Base-by-base conservation (phyloP, 2,797 vertebrate genomes). In the Sebastes jordani region DNA sequence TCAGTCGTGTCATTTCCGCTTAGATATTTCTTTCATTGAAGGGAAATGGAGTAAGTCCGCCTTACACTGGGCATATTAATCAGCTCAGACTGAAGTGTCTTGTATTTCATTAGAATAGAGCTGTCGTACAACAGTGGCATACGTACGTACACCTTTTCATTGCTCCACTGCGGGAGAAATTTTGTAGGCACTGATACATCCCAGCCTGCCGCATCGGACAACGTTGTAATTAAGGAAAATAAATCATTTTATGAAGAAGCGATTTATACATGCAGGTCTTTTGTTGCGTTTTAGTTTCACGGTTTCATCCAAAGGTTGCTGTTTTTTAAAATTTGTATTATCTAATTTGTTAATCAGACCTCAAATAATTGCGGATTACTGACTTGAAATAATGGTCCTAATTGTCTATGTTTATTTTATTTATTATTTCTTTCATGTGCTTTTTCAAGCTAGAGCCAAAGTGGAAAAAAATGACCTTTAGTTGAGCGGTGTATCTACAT, bases 1-100 rank as follows among this genome's bases (percentile, higher is more conserved):
- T 74, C 23, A 36, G 23, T 7, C 8, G 16, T 80, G 60, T 71
- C 62, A 61, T 61, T 29, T 71, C 30, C 38, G 30, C 58, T 81
- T 66, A 59, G 63, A 71, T 74, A 38, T 76, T 76, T 70, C 6
- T 87, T 77, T 80, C 32, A 82, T 85, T 86, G 49, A 81, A 60
- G 56, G 58, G 16, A 74, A 84, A 81, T 30, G 11, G 66, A 87
- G 71, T 74, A 46, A 71, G 38, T 76, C 58, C 52, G 84, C 59
- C 14, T n/a, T 52, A 61, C 38, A 74, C 78, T 66, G 52, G 22
- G 78, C 79, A 78, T 86, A 74, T 89, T 83, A 87, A 86, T 90
- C 55, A 82, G 29, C 68, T 82, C 62, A 72, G 58, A 89, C 74
- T 82, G 14, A 88, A 83, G 73, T 71, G 72, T 74, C 49, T 68